phyloP scores from a whole-genome alignment of 2,797 vertebrate species.

The Mastacembelus armatus region DNA sequence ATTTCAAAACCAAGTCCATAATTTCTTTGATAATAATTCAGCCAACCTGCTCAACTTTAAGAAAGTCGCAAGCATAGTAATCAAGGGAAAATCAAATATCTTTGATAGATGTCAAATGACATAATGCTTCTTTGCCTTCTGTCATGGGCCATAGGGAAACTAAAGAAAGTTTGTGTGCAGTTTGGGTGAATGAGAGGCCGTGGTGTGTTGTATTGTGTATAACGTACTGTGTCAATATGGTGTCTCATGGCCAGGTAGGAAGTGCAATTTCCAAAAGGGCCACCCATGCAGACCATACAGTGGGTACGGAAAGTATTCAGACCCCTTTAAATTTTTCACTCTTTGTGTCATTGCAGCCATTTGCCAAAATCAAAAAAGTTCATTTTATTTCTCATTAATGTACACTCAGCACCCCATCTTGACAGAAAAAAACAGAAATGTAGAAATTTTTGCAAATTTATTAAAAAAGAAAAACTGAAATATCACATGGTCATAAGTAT shows the following conservation, averaged over 20 bases:
- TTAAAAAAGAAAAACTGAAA: too few species aligned
- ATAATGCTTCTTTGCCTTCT: slow-evolving; percentile 44
- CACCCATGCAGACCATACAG: slow-evolving; percentile 71
- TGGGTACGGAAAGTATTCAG: too few species aligned
- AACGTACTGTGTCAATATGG: slow-evolving; percentile 53
- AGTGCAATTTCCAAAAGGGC: slow-evolving; percentile 49
- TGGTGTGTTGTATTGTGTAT: slow-evolving; percentile 63
- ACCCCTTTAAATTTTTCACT: too few species aligned
- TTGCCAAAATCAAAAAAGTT: too few species aligned
- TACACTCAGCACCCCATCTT: too few species aligned
- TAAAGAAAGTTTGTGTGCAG: slow-evolving; percentile 48
- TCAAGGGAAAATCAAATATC: slow-evolving; percentile 50
- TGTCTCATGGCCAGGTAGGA: slow-evolving; percentile 34
- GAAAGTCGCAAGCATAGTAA: slow-evolving; percentile 23
- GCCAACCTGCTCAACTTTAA: slow-evolving; percentile 25
- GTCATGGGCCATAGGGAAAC: slow-evolving; percentile 57
- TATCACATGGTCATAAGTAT: too few species aligned
- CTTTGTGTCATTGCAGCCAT: too few species aligned
- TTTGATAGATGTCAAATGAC: slow-evolving; percentile 57
- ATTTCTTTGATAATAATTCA: slow-evolving; percentile 25
- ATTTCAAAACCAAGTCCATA: background rate
- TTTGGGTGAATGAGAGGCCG: slow-evolving; percentile 67
- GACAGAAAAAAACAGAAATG: too few species aligned
- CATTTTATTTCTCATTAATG: too few species aligned
- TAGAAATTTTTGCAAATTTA: too few species aligned